Percentiles rank a stretch among this genome's conserved stretches.
Evolutionary conservation across 2,888 invertebrate species (phyloP).

Genomic region (Campaea margaritaria): DNA sequence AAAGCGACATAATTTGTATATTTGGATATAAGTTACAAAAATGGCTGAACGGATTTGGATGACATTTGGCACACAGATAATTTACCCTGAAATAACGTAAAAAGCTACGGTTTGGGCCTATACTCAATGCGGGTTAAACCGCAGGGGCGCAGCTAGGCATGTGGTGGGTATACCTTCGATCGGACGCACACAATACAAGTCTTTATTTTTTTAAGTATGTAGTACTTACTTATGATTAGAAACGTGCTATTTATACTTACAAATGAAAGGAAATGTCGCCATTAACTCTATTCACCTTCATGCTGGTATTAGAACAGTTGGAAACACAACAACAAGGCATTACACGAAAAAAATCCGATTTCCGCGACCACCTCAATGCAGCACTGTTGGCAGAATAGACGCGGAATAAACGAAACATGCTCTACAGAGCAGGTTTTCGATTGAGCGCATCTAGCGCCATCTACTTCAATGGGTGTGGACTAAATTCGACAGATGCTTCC

Average conservation of each 20-base stretch:
- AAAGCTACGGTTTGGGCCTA: no score
- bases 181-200: not conserved
- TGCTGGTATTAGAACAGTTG: constrained; percentile 18
- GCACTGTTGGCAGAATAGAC: constrained; percentile 4
- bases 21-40: no score
- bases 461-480: not conserved
- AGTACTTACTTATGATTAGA: not conserved
- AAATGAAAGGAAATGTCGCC: constrained; percentile 17
- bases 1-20: no score
- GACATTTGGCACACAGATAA: no score
- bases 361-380: constrained; percentile 3
- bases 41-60: no score
- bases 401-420: constrained; percentile 1
- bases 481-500: not conserved
- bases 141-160: no score
- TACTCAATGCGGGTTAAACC: no score
- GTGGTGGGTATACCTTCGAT: no score
- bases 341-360: not conserved
- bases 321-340: constrained; percentile 24
- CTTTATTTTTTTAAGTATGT: not conserved
- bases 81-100: no score
- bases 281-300: constrained; percentile 10
- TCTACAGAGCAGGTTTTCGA: constrained; percentile 11
- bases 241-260: constrained; percentile 11
- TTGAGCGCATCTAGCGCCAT: constrained; percentile 6